Conservation (phyloP, 1,140 invertebrate species). For the Homarus americanus region DNA sequence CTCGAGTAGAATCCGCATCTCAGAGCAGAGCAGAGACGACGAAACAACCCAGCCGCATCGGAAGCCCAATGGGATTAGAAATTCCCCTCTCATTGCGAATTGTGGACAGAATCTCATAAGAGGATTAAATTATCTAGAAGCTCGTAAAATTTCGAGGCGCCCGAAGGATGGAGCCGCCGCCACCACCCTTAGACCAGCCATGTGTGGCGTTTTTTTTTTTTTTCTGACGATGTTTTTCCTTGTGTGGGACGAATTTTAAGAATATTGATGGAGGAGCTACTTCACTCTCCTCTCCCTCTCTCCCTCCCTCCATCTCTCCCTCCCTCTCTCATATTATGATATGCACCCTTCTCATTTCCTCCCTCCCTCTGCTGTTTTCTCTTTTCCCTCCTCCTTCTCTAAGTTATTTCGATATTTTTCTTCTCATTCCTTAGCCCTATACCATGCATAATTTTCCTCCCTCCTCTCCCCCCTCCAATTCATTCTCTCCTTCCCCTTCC, state of each 20-base stretch:
- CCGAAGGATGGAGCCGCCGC: background rate
- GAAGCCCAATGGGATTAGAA: slow-evolving; percentile 35
- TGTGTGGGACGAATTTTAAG: background rate
- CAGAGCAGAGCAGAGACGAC: background rate
- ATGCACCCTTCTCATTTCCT: background rate
- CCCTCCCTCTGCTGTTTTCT: background rate
- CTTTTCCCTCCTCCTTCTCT: background rate
- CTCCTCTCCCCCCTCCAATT: background rate
- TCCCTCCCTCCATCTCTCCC: background rate
- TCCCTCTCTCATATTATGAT: too few species aligned
- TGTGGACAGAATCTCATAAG: slow-evolving; percentile 50
- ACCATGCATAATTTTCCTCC: background rate
- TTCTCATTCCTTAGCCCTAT: background rate
- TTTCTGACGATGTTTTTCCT: background rate
- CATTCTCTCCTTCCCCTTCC: background rate
- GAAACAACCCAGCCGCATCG: background rate
- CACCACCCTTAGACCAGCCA: background rate
- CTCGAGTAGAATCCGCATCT: too few species aligned
- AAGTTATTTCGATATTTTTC: too few species aligned
- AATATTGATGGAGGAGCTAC: too few species aligned
- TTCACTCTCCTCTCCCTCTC: background rate
- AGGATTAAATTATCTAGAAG: slow-evolving; percentile 44
- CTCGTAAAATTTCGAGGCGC: slow-evolving; percentile 37
- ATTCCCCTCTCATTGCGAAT: slow-evolving; percentile 41
- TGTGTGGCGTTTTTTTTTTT: background rate